These are phyloP conservation scores for Ormyrus labotus DNA, from an alignment of 2,888 invertebrate species.

Conservation along the genomic window DNA sequence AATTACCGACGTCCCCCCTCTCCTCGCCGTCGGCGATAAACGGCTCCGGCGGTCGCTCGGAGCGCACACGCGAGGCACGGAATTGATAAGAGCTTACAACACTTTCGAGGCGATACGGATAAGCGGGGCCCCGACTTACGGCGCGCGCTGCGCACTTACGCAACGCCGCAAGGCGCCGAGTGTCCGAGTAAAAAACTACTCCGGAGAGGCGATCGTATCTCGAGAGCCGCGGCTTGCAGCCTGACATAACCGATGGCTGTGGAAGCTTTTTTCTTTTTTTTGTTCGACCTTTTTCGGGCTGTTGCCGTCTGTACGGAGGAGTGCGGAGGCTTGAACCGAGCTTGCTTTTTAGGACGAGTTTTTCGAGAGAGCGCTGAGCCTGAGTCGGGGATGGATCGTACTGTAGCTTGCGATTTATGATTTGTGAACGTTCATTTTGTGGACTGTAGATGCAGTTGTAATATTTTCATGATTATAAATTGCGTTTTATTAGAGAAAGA, in stretches of 20 bases:
- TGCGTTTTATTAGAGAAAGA: too few relatives aligned
- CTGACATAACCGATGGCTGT: slow-evolving; percentile 17
- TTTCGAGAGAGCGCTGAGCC: too few relatives aligned
- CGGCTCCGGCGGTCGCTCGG: not conserved
- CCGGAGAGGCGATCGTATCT: slow-evolving; percentile 27
- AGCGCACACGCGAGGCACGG: not conserved
- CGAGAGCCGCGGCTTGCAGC: not conserved
- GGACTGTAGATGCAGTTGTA: too few relatives aligned
- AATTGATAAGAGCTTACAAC: slow-evolving; percentile 44
- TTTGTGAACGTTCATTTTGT: too few relatives aligned
- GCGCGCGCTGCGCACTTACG: slow-evolving; percentile 13
- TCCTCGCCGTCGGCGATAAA: slow-evolving; percentile 16
- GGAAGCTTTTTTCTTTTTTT: too few relatives aligned
- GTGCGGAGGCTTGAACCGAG: too few relatives aligned
- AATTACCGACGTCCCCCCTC: not conserved
- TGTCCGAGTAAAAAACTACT: slow-evolving; percentile 16
- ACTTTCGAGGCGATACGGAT: slow-evolving; percentile 27
- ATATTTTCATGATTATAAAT: too few relatives aligned
- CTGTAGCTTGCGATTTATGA: too few relatives aligned
- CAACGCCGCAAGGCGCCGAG: slow-evolving; percentile 4
- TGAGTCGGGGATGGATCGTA: too few relatives aligned
- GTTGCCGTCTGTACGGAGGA: too few relatives aligned
- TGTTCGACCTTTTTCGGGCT: too few relatives aligned
- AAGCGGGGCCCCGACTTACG: not conserved
- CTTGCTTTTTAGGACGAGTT: too few relatives aligned